These are phyloP conservation scores for Oenanthe oenanthe DNA, from an alignment of 2,113 vertebrate species.

Conservation along the genomic window DNA sequence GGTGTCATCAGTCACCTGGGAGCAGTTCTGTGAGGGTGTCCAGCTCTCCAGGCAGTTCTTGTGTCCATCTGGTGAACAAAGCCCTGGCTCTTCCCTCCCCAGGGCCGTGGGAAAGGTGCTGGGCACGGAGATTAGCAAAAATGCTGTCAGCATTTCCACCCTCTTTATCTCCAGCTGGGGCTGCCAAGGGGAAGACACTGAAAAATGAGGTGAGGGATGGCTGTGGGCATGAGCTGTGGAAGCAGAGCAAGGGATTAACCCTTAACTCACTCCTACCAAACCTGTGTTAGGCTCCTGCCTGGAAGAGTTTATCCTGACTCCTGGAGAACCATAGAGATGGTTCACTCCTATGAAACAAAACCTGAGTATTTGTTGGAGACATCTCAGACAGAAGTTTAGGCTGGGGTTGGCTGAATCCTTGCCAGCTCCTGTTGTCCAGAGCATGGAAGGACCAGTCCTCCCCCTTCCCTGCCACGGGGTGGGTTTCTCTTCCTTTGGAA, in stretches of 20 bases:
- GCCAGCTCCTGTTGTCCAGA: neutral
- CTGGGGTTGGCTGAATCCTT: fast-evolving
- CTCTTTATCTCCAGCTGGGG: neutral
- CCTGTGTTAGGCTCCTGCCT: fast-evolving
- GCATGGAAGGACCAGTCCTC: neutral
- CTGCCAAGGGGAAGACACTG: neutral
- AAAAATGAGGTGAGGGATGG: neutral
- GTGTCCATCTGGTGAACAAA: neutral
- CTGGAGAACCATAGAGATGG: neutral
- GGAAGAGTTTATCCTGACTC: neutral
- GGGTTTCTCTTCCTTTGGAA: neutral
- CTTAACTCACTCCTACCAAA: neutral
- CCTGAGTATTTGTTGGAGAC: neutral
- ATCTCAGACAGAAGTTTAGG: neutral
- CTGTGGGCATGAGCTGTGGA: neutral
- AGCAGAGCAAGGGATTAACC: neutral
- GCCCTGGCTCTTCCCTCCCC: neutral
- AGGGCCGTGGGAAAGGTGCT: fast-evolving
- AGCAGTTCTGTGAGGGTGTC: neutral
- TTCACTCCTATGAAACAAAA: neutral
- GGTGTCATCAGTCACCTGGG: neutral
- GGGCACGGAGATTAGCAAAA: fast-evolving
- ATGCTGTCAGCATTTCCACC: fast-evolving
- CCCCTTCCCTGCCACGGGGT: neutral
- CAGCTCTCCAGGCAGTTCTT: neutral